A percentile compares a stretch with the other conserved stretches of the same genome.
Conservation (phyloP, 2,797 vertebrate species). For the Micrastur ruficollis region DNA sequence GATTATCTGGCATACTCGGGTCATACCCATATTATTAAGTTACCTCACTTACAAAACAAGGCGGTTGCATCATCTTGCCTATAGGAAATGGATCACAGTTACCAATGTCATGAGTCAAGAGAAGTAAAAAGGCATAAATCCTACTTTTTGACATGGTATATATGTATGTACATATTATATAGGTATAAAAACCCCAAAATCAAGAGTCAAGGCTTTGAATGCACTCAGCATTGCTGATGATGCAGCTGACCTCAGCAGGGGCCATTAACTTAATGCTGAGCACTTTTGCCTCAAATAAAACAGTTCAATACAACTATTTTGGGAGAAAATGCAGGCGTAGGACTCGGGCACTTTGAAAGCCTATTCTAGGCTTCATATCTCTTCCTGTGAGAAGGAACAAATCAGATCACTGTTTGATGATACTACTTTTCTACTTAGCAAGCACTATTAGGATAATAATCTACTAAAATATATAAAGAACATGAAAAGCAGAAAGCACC, state of each 20-base stretch:
- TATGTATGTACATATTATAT: not conserved
- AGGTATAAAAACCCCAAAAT: not conserved
- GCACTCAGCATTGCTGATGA: conserved; percentile 8
- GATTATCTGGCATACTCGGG: not conserved
- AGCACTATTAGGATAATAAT: not conserved
- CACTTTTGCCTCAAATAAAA: conserved; percentile 31
- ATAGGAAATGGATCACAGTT: not conserved
- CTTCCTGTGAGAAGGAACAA: conserved; percentile 14
- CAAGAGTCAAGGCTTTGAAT: not conserved
- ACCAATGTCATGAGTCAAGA: not conserved
- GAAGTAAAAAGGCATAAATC: not conserved
- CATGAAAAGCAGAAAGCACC: not conserved
- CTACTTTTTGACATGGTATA: not conserved
- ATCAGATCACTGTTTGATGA: not conserved
- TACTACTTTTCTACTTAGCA: not conserved
- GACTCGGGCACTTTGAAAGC: not conserved
- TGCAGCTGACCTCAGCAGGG: conserved; percentile 44
- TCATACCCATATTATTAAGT: not conserved
- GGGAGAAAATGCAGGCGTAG: conserved; percentile 2
- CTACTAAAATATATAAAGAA: not conserved
- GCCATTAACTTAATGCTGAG: conserved; percentile 54
- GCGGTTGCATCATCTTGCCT: not conserved
- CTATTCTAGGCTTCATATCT: not conserved
- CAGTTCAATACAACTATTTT: conserved; percentile 57
- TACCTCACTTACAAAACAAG: not conserved